Conservation (phyloP, 2,113 vertebrate genomes). For the Amphilophus citrinellus region DNA sequence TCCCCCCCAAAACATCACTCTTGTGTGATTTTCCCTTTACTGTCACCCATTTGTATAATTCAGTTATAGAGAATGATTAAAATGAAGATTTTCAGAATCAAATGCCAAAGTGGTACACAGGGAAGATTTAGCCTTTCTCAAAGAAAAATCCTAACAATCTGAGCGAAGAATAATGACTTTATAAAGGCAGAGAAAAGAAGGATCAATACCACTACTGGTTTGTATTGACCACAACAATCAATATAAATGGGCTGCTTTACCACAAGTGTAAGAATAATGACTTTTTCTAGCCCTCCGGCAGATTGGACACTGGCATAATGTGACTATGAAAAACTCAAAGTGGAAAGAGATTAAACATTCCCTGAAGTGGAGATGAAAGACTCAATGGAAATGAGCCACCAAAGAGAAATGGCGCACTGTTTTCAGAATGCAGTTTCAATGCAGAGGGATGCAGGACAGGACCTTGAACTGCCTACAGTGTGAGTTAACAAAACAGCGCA, state of each 20-base stretch:
- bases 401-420: not conserved
- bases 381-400: constrained; percentile 23
- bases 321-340: constrained; percentile 59
- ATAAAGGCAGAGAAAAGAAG: constrained; percentile 50
- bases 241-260: constrained; percentile 73
- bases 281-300: constrained; percentile 58
- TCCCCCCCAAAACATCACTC: not conserved
- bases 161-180: constrained; percentile 52
- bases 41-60: constrained; percentile 12
- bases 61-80: constrained; percentile 30
- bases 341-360: constrained; percentile 60
- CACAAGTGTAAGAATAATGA: constrained; percentile 70
- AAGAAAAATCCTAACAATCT: constrained; percentile 33
- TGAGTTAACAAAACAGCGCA: constrained; percentile 7
- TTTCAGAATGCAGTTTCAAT: constrained; percentile 25
- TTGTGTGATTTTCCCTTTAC: not conserved
- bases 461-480: not conserved
- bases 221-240: constrained; percentile 73
- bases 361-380: constrained; percentile 44
- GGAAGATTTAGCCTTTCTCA: constrained; percentile 40
- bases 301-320: constrained; percentile 59
- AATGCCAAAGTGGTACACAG: constrained; percentile 32
- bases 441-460: not conserved
- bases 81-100: constrained; percentile 17
- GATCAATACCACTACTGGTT: constrained; percentile 70